These are phyloP conservation scores for Periophthalmus magnuspinnatus DNA, from an alignment of 2,797 vertebrate genomes.

Conservation along the genomic window DNA sequence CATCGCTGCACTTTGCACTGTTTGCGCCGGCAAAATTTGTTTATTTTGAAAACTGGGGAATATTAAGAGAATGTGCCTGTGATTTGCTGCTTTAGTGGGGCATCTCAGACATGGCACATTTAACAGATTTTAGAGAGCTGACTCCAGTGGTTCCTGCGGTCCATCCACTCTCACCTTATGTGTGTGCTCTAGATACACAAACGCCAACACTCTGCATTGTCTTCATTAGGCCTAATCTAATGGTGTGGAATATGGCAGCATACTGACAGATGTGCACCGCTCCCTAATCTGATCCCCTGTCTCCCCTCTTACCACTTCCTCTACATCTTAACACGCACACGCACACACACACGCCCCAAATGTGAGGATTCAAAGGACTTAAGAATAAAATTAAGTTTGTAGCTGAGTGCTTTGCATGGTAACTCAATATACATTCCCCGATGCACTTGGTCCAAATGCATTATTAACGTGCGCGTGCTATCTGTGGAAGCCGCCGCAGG, in stretches of 20 bases:
- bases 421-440: conserved; percentile 70
- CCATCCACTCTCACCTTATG: conserved; percentile 17
- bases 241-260: conserved; percentile 65
- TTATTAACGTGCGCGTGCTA: conserved; percentile 61
- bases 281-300: conserved; percentile 75
- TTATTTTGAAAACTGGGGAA: conserved; percentile 42
- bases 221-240: conserved; percentile 76
- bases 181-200: conserved; percentile 44
- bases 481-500: conserved; percentile 38
- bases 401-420: conserved; percentile 74
- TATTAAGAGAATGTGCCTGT: conserved; percentile 18
- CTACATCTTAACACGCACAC: conserved; percentile 59
- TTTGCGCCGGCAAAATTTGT: conserved; percentile 37
- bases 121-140: conserved; percentile 62
- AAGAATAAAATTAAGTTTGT: conserved; percentile 65
- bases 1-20: conserved; percentile 35
- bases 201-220: conserved; percentile 48
- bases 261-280: conserved; percentile 74
- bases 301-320: conserved; percentile 65
- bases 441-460: conserved; percentile 60
- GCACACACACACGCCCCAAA: conserved; percentile 26
- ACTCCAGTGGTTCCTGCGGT: conserved; percentile 57
- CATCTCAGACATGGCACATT: conserved; percentile 55
- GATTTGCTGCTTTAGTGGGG: conserved; percentile 18
- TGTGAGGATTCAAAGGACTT: conserved; percentile 45